phyloP scores from a whole-genome alignment of 2,797 vertebrate genomes.

The Triplophysa yarkandensis region DNA sequence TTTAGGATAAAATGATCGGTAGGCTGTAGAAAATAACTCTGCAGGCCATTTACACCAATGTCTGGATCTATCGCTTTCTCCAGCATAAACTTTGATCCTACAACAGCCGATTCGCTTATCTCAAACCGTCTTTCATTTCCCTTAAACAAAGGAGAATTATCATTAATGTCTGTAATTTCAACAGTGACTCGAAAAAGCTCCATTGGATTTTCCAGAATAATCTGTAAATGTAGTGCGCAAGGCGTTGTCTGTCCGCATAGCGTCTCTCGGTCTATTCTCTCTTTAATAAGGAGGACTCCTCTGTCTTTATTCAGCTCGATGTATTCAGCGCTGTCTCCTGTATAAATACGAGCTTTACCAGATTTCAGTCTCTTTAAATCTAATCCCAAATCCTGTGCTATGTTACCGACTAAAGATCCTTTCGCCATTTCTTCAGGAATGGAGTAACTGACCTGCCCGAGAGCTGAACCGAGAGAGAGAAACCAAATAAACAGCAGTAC shows the following conservation, averaged over 20 bases:
- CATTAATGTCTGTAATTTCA: slow-evolving; percentile 45
- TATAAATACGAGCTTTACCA: slow-evolving; percentile 65
- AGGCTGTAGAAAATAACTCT: slow-evolving; percentile 46
- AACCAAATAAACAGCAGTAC: slow-evolving; percentile 42
- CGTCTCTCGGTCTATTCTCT: slow-evolving; percentile 41
- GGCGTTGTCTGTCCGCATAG: slow-evolving; percentile 44
- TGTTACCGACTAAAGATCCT: slow-evolving; percentile 69
- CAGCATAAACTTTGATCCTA: slow-evolving; percentile 46
- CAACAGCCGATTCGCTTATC: slow-evolving; percentile 37
- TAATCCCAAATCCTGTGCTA: slow-evolving; percentile 68
- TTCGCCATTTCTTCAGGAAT: slow-evolving; percentile 61
- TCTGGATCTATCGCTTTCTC: slow-evolving; percentile 49
- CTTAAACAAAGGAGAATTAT: slow-evolving; percentile 40
- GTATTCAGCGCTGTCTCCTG: slow-evolving; percentile 65
- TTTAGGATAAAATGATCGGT: slow-evolving; percentile 49
- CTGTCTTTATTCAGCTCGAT: slow-evolving; percentile 64
- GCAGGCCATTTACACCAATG: slow-evolving; percentile 43
- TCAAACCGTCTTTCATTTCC: slow-evolving; percentile 23
- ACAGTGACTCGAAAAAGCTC: slow-evolving; percentile 18
- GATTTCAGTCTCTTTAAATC: slow-evolving; percentile 60
- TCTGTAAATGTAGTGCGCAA: background rate
- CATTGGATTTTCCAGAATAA: slow-evolving; percentile 32
- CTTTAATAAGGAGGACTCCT: slow-evolving; percentile 1
- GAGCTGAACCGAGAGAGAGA: slow-evolving; percentile 39
- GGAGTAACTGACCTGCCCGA: slow-evolving; percentile 58